Conservation (phyloP, 2,113 vertebrate genomes). For the Rhabdornis inornatus region DNA sequence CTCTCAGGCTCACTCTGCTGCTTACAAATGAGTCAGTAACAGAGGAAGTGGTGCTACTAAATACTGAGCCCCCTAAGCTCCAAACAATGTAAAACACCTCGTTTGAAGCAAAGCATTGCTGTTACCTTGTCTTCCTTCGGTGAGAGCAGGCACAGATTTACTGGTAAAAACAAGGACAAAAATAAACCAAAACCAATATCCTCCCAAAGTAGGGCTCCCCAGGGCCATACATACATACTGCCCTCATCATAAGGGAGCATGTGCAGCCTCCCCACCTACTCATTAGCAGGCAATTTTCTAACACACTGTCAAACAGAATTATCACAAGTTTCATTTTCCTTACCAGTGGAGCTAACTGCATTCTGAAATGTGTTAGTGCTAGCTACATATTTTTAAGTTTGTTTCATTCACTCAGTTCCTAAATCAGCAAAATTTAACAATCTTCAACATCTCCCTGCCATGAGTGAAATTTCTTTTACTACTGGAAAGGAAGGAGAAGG, state of each 20-base stretch:
- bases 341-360: not conserved
- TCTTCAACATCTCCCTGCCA: not conserved
- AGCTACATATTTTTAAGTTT: conserved; percentile 12
- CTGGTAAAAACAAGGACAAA: not conserved
- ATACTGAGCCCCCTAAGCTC: not conserved
- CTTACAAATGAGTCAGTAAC: not conserved
- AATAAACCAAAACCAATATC: not conserved
- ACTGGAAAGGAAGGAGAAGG: conserved; percentile 30
- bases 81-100: not conserved
- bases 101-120: not conserved
- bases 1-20: not conserved
- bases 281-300: not conserved
- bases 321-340: not conserved
- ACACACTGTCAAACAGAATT: not conserved
- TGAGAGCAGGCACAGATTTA: not conserved
- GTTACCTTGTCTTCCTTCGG: fast-evolving
- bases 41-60: not conserved
- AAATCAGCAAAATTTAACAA: conserved; percentile 39
- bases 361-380: not conserved
- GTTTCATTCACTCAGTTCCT: conserved; percentile 8
- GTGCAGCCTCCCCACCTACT: not conserved
- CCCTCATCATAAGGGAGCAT: not conserved
- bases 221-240: not conserved
- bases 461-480: conserved; percentile 32
- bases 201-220: not conserved